Conservation (phyloP, 1,140 invertebrate genomes). For the Trichogramma pretiosum region DNA sequence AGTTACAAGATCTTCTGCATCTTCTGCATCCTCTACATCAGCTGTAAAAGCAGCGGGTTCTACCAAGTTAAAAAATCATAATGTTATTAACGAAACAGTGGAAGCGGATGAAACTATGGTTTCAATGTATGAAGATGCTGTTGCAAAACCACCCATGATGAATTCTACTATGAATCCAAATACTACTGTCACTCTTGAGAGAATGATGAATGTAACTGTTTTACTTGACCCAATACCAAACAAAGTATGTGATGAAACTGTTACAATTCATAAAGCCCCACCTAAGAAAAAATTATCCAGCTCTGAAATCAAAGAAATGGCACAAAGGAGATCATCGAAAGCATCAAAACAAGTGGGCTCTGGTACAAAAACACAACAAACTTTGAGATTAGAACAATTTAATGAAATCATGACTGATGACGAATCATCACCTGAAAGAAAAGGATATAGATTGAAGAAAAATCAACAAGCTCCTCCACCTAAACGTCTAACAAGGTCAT, state of each 20-base stretch:
- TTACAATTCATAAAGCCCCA: slow-evolving; percentile 21
- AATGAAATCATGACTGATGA: slow-evolving; percentile 39
- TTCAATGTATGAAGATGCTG: slow-evolving; percentile 41
- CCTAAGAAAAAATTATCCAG: slow-evolving; percentile 8
- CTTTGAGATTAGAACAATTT: slow-evolving; percentile 12
- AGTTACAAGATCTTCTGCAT: slow-evolving; percentile 11
- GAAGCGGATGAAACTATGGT: slow-evolving; percentile 23
- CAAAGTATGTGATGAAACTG: slow-evolving; percentile 27
- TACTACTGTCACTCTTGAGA: slow-evolving; percentile 23
- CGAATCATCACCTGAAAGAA: slow-evolving; percentile 34
- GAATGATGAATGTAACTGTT: slow-evolving; percentile 31
- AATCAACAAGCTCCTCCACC: slow-evolving; percentile 1
- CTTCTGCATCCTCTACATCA: slow-evolving; percentile 8
- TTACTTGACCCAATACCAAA: slow-evolving; percentile 26
- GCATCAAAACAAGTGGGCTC: background rate
- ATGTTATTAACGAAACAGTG: slow-evolving; percentile 24
- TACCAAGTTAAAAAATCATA: slow-evolving; percentile 1
- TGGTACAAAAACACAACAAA: background rate
- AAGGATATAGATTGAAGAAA: slow-evolving; percentile 16
- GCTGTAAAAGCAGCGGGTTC: no score
- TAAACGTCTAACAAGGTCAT: slow-evolving; percentile 17
- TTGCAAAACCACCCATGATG: slow-evolving; percentile 35
- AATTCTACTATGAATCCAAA: slow-evolving; percentile 39
- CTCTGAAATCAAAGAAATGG: background rate
- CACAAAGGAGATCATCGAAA: background rate